Evolutionary conservation across 2,888 invertebrate species (phyloP).

Genomic region (Pristionchus arcanus): DNA sequence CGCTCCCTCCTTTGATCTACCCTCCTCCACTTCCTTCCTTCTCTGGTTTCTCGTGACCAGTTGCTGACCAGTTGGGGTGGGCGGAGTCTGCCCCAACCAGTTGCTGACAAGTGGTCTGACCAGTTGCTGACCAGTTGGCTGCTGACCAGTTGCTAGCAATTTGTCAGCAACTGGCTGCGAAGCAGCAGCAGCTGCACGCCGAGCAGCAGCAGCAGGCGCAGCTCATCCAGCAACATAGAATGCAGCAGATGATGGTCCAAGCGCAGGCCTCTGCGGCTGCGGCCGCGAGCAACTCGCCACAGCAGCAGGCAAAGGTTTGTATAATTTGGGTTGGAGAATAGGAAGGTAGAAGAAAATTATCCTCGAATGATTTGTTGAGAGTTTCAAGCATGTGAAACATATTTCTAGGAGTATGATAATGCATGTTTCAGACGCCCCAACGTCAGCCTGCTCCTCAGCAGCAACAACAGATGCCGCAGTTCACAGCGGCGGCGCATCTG

Average conservation of each 20-base stretch:
- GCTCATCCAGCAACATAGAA: neutral
- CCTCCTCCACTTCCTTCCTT: too few relatives aligned
- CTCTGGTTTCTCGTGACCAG: too few relatives aligned
- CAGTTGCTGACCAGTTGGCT: neutral
- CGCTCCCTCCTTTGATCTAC: too few relatives aligned
- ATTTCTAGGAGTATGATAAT: neutral
- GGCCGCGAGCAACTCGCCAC: neutral
- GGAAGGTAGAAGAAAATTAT: too few relatives aligned
- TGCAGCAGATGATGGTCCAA: constrained; percentile 13
- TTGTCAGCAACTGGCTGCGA: too few relatives aligned
- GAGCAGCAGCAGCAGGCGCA: constrained; percentile 14
- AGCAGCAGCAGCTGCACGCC: neutral
- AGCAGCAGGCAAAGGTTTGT: constrained; percentile 8
- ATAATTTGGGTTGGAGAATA: too few relatives aligned
- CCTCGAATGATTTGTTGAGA: too few relatives aligned
- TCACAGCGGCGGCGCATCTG: neutral
- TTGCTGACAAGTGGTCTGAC: too few relatives aligned
- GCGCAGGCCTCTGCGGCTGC: neutral
- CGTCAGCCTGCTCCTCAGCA: neutral
- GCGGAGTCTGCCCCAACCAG: too few relatives aligned
- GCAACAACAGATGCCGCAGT: neutral
- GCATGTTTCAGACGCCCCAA: neutral
- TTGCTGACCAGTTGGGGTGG: too few relatives aligned
- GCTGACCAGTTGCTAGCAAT: too few relatives aligned
- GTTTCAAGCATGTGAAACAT: too few relatives aligned